Percentiles rank a stretch among this genome's conserved stretches.
These are phyloP conservation scores for Microcaecilia unicolor DNA, from an alignment of 2,797 vertebrate species.

Conservation along the genomic window DNA sequence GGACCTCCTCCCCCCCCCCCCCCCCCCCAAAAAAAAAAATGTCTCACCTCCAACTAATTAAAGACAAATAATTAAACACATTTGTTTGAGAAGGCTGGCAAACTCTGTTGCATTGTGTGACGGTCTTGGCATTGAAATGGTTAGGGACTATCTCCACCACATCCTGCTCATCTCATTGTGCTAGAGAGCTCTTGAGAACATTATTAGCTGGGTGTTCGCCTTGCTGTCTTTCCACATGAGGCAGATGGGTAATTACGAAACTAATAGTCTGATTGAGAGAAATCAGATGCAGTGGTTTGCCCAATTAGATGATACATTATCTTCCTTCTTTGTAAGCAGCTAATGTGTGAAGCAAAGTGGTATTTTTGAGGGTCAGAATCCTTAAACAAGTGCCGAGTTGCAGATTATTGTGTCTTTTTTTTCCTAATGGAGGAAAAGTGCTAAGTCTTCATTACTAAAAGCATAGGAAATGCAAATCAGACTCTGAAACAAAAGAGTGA, in stretches of 20 bases:
- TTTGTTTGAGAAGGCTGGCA: conserved; percentile 78
- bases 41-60: conserved; percentile 74
- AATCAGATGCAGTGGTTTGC: conserved; percentile 98
- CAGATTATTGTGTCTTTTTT: conserved; percentile 80
- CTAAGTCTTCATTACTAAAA: conserved; percentile 97
- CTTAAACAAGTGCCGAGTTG: conserved; percentile 86
- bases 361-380: conserved; percentile 88
- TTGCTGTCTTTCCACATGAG: conserved; percentile 92
- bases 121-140: conserved; percentile 80
- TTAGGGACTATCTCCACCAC: conserved; percentile 82
- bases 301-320: conserved; percentile 99
- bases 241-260: conserved; percentile 99
- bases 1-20: conserved; percentile 32
- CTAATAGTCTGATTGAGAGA: conserved; percentile 99
- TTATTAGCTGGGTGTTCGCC: conserved; percentile 98
- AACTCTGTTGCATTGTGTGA: conserved; percentile 70
- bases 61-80: conserved; percentile 82
- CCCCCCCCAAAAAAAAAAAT: conserved; percentile 56
- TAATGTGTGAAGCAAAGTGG: conserved; percentile 98
- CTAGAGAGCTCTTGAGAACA: conserved; percentile 98
- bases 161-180: conserved; percentile 85
- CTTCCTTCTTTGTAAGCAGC: conserved; percentile 99
- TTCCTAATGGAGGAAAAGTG: conserved; percentile 89
- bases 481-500: conserved; percentile 84
- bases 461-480: conserved; percentile 83